Base-by-base conservation (phyloP, 2,797 vertebrate genomes). In the Typhlichthys eigenmanni region DNA sequence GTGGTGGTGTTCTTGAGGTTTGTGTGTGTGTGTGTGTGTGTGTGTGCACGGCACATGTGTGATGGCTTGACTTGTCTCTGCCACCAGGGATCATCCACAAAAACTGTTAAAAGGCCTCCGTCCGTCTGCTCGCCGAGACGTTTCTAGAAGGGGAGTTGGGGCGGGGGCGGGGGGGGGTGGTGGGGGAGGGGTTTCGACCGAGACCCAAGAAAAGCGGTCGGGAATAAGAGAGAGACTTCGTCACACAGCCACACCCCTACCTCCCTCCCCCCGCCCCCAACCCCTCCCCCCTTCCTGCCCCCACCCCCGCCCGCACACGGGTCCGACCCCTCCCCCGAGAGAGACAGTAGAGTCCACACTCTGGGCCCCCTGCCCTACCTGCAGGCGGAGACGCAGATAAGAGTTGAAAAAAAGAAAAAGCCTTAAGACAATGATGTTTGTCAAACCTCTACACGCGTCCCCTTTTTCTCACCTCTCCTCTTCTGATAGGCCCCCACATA, bases 51-150 rank as follows among this genome's bases (percentile, higher is more conserved):
- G 84, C 80, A 75, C 74, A 50, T 88, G 76, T 88, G 77, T 89
- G 85, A 86, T 85, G 79, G 76, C 90, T 91, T 93, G 78, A 87
- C 95, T 95, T 96, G 94, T 98, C 95, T 93, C 93, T 95, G 92
- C 95, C 95, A 94, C 96, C 95, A 96, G 96, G 95, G 93, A 94
- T 95, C 94, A 94, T 96, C 95, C 95, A 95, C 93, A 96, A 96
- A 95, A 95, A 89, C 91, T 97, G 88, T 92, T 93, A 94, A 85
- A 82, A 48, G 58, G 74, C 58, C 19, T 45, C 67, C 50, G 54
- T 5, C 16, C 43, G 64, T 68, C 61, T 14, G 29, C 46, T 5
- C 10, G 53, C 7, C 43, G 0, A 7, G n/a, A 16, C 50, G 8
- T 19, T 11, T 51, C 50, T 51, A 3, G 34, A 38, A 9, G 34